Conservation (phyloP, 2,888 invertebrate species). For the Argynnis bischoffii region DNA sequence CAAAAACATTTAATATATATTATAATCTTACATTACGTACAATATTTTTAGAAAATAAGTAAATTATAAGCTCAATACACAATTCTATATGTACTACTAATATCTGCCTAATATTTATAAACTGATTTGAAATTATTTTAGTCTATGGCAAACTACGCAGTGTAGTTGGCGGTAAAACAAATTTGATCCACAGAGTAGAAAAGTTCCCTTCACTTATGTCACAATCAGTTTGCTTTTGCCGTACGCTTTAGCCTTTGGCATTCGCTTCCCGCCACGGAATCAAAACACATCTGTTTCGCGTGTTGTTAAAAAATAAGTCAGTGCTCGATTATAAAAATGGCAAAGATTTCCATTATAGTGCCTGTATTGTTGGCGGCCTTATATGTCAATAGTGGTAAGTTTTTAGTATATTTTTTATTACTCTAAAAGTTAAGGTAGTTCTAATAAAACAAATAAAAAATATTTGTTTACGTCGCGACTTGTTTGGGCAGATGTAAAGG, state of each 20-base stretch:
- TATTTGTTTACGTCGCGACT: conserved; percentile 19
- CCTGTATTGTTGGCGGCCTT: conserved; percentile 68
- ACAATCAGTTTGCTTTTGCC: conserved; percentile 7
- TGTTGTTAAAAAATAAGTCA: conserved; percentile 41
- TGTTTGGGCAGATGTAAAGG: background rate
- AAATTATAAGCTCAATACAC: no score
- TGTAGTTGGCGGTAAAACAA: conserved; percentile 18
- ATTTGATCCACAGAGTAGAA: conserved; percentile 22
- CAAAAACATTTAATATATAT: no score
- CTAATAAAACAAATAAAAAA: background rate
- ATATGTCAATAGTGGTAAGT: conserved; percentile 69
- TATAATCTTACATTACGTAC: no score
- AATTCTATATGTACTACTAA: no score
- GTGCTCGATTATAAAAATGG: conserved; percentile 59
- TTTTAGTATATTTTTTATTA: conserved; percentile 23
- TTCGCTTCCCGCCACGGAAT: conserved; percentile 57
- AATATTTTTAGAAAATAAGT: no score
- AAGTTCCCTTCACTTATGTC: conserved; percentile 24
- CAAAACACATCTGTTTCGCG: conserved; percentile 52
- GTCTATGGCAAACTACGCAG: conserved; percentile 12
- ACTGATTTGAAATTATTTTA: background rate
- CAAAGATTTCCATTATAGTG: conserved; percentile 63
- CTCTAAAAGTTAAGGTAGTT: background rate
- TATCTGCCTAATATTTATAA: no score
- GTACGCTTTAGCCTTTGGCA: conserved; percentile 44